Percentiles rank a stretch among this genome's conserved stretches.
Conservation (phyloP, 2,113 vertebrate species). For the Limnothrissa miodon region DNA sequence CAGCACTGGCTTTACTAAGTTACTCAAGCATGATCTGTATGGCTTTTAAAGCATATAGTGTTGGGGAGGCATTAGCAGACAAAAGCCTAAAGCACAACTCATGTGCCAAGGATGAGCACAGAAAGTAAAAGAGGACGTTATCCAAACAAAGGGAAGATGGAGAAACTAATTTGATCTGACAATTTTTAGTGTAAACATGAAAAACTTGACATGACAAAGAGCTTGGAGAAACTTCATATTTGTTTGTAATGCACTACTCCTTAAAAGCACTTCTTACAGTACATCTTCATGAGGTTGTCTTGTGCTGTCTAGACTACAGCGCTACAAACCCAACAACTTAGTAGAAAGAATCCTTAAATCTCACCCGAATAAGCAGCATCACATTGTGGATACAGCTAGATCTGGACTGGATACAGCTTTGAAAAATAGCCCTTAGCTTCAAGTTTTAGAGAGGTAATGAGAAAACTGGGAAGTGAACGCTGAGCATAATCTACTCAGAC, state of each 20-base stretch:
- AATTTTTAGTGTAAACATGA: neutral
- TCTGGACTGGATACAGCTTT: neutral
- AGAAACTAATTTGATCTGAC: neutral
- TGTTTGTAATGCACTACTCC: neutral
- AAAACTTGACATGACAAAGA: neutral
- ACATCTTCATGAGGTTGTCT: too few relatives aligned
- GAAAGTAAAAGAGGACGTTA: neutral
- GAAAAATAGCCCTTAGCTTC: neutral
- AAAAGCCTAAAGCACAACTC: neutral
- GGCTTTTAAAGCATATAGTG: neutral
- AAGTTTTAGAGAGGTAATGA: neutral
- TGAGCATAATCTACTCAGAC: neutral
- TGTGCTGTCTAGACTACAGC: neutral
- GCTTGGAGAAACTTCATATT: too few relatives aligned
- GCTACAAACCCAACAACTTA: too few relatives aligned
- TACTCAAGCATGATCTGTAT: neutral
- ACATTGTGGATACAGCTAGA: neutral
- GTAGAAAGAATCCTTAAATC: neutral
- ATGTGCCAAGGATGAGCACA: neutral
- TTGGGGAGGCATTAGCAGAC: neutral
- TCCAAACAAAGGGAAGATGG: neutral
- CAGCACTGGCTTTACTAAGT: neutral
- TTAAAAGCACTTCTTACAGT: neutral
- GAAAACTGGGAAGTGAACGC: neutral
- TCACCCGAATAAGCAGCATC: too few relatives aligned